Base-by-base conservation (phyloP, 2,888 invertebrate genomes). In the Torymus tubicola region DNA sequence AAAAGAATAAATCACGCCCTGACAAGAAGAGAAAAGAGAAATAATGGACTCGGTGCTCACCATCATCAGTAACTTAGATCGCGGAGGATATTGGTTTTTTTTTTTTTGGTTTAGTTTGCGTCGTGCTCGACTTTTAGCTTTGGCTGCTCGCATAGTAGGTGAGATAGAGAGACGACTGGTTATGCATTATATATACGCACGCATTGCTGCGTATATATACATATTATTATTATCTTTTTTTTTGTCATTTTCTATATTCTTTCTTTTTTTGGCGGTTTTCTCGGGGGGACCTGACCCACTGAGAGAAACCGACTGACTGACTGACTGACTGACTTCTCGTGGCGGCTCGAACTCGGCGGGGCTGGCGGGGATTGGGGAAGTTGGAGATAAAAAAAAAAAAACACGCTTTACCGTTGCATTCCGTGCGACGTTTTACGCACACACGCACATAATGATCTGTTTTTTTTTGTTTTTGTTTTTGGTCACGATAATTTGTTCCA, bases 271-370 rank as follows among this genome's bases (percentile, higher is more conserved):
- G 42, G 42, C 42, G 42, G 42, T 42, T 42, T 57, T 67, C 55
- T 61, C 60, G 61, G 60, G 86, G 87, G 60, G 86, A 87, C 88
- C 89, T 89, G 77, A 78, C 70, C 10, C 42, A 42, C 42, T 8
- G 42, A 42, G 42, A 42, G 8, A 42, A 42, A 42, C 42, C 42
- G 42, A 42, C 42, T 42, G 31, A 31, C 31, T 31, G 31, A 31
- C 31, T 31, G 31, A 31, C 31, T 31, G 31, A 31, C 31, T 31
- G 42, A 42, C 42, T 42, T 80, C 80, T 72, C 90, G 88, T 87
- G 88, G 86, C 88, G 90, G 90, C 90, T 90, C 89, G 90, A 90
- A 89, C 90, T 90, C 90, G 88, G 89, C 90, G 90, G 90, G 90
- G 90, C 90, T 90, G 90, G 90, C 90, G 90, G 90, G 89, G 86